Percentiles rank a stretch among this genome's conserved stretches.
These are phyloP conservation scores for Apteryx mantelli DNA, from an alignment of 2,113 vertebrate species.

Conservation along the genomic window DNA sequence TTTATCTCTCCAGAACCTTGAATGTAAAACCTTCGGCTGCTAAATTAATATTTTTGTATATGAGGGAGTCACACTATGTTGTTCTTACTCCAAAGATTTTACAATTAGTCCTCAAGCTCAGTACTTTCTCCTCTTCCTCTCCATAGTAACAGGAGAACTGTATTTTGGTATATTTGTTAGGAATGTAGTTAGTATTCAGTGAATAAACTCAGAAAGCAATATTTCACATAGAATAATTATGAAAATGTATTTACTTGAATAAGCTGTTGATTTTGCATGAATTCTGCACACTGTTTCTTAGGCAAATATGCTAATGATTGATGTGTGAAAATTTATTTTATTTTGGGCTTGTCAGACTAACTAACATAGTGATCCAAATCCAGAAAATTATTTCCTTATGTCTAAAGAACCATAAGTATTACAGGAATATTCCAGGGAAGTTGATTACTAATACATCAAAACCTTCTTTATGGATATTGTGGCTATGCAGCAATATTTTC, in stretches of 20 bases:
- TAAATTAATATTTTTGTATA: not conserved
- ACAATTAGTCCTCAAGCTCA: not conserved
- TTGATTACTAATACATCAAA: conserved; percentile 12
- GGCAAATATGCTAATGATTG: conserved; percentile 61
- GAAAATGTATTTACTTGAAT: conserved; percentile 65
- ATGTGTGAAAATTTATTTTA: conserved; percentile 60
- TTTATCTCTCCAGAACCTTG: not conserved
- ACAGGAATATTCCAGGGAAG: conserved; percentile 25
- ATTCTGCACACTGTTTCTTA: conserved; percentile 43
- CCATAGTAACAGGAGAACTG: conserved; percentile 62
- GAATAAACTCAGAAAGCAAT: conserved; percentile 49
- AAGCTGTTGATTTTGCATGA: conserved; percentile 62
- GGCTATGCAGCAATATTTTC: conserved; percentile 6
- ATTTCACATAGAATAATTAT: conserved; percentile 59
- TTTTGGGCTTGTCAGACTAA: conserved; percentile 63
- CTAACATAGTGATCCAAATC: conserved; percentile 64
- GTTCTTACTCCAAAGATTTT: not conserved
- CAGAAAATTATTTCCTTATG: conserved; percentile 24
- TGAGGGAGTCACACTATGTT: not conserved
- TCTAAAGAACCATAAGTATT: conserved; percentile 30
- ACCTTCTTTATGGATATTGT: not conserved
- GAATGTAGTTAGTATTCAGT: conserved; percentile 48
- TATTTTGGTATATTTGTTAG: conserved; percentile 48
- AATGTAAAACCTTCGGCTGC: not conserved
- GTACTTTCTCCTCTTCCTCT: conserved; percentile 27